phyloP scores from a whole-genome alignment of 2,113 vertebrate genomes.

The Onychorhynchus coronatus region DNA sequence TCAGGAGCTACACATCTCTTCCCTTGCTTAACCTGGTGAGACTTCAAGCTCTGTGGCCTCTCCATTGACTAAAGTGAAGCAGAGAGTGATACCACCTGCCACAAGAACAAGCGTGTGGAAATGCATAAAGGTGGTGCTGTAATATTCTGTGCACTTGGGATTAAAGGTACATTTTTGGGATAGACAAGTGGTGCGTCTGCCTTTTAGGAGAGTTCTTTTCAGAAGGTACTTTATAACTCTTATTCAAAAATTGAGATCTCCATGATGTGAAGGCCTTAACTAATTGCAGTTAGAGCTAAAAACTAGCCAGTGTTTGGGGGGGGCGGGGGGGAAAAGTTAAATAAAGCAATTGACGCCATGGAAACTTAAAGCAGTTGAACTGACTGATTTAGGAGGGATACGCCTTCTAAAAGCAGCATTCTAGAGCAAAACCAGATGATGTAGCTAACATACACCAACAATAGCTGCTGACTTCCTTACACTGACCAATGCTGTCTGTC shows the following conservation, averaged over 20 bases:
- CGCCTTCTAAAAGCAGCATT: neutral
- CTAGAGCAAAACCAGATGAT: neutral
- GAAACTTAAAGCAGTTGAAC: neutral
- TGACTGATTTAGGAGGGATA: neutral
- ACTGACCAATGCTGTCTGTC: neutral
- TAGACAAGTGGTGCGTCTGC: neutral
- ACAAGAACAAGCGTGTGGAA: neutral
- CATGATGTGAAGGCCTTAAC: neutral
- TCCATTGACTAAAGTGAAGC: neutral
- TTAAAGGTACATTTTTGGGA: neutral
- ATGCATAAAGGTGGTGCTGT: neutral
- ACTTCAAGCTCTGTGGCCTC: neutral
- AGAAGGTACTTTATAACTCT: neutral
- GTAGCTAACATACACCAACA: neutral
- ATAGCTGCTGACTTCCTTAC: neutral
- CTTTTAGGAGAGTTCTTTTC: neutral
- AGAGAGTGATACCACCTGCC: neutral
- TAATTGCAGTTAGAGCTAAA: neutral
- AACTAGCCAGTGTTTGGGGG: neutral
- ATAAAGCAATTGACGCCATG: neutral
- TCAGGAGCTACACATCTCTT: neutral
- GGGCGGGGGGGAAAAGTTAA: neutral
- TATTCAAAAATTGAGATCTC: neutral
- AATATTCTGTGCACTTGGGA: neutral
- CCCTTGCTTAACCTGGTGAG: neutral